A percentile compares a stretch with the other conserved stretches of the same genome.
Evolutionary conservation across 2,113 vertebrate genomes (phyloP).

Genomic region (Equus przewalskii): DNA sequence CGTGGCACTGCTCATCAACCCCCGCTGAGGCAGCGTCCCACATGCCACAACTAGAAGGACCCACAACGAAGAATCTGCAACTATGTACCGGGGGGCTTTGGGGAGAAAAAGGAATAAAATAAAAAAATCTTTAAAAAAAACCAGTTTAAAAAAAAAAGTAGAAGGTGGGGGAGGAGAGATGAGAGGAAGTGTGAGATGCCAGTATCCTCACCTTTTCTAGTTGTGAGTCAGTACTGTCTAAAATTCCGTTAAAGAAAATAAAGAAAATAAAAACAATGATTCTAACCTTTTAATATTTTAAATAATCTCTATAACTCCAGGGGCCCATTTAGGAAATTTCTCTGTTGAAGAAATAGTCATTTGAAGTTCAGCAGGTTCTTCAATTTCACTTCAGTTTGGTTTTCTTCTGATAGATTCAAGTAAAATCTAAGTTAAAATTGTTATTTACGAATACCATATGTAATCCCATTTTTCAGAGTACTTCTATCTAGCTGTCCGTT

Average conservation of each 20-base stretch:
- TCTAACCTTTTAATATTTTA: slow-evolving; percentile 12
- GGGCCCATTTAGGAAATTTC: not conserved
- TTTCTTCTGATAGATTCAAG: slow-evolving; percentile 41
- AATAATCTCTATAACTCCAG: not conserved
- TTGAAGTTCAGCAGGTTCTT: not conserved
- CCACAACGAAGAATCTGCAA: no score
- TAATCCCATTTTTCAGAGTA: not conserved
- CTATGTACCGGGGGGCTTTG: no score
- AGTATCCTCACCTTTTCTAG: not conserved
- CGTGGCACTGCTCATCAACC: no score
- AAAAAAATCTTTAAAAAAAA: no score
- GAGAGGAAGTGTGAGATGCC: not conserved
- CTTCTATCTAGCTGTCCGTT: not conserved
- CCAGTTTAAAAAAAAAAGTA: not conserved
- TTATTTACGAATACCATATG: not conserved
- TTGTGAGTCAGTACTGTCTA: not conserved
- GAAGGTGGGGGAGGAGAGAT: not conserved
- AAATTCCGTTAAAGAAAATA: not conserved
- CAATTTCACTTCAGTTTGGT: not conserved
- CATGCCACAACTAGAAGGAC: no score
- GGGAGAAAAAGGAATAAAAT: no score
- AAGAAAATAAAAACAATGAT: not conserved
- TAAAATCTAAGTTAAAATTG: slow-evolving; percentile 28
- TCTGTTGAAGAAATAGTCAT: not conserved
- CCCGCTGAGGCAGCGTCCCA: no score